Evolutionary conservation across 2,113 vertebrate species (phyloP), one percentile per base, ranked within the genome.

Genomic region (Lepisosteus oculatus): DNA sequence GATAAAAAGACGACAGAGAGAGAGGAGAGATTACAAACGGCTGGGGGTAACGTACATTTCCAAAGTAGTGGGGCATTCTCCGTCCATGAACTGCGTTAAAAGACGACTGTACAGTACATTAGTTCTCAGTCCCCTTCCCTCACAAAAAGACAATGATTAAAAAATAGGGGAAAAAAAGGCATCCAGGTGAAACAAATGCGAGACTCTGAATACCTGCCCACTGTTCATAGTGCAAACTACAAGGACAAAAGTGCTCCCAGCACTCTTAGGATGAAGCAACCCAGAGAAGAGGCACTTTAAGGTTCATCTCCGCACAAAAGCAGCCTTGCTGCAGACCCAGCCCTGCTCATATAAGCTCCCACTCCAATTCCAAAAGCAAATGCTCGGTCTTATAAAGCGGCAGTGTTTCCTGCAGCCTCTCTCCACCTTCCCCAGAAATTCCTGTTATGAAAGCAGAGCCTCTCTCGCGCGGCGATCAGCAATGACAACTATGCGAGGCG

Each of bases 401-500:
- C 80, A 73, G 80, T 77, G 68, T 78, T 75, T 70, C 71, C 78
- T 13, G 45, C 78, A 80, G 80, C 77, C 80, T 85, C 81, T 78
- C 73, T 83, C 86, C 85, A 87, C 87, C 84, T 89, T 81, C 82
- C 80, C 84, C 86, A 88, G 81, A 90, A 89, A 89, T 89, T 86
- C 85, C 81, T 89, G 81, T 85, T 91, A 86, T 88, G 83, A 92
- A 92, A 93, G 87, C 87, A 77, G 63, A 88, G 80, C 84, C 78
- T 85, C 90, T 89, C 90, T 89, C 89, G 80, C 70, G 83, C 87
- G 88, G 89, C 82, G 84, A 86, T 85, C 78, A 72, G 85, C 83
- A 84, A 85, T 80, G 84, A 91, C 88, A 92, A 92, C 90, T 90
- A 89, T 89, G 91, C 86, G 89, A 92, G 69, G 92, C 83, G 63